phyloP scores from a whole-genome alignment of 2,797 vertebrate species.

The Geotrypetes seraphini region DNA sequence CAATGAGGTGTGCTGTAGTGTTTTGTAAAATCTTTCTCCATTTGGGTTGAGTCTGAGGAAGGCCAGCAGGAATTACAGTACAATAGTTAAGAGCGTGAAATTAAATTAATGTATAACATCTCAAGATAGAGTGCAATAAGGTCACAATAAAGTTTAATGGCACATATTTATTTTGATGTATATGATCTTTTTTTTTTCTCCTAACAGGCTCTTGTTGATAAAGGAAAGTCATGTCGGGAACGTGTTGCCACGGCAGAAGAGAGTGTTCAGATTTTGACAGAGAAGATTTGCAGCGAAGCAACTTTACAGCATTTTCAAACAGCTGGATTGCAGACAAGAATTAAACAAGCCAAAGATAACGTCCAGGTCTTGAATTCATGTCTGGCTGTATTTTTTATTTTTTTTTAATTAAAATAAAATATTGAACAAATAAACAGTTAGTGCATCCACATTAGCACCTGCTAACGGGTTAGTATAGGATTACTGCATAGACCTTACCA shows the following conservation, averaged over 20 bases:
- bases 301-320: slow-evolving; percentile 59
- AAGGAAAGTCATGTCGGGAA: slow-evolving; percentile 66
- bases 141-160: neutral
- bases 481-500: too few species aligned
- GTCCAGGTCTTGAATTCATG: slow-evolving; percentile 35
- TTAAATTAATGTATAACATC: too few species aligned
- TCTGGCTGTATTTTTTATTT: neutral
- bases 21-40: too few species aligned
- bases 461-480: neutral
- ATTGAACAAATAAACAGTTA: too few species aligned
- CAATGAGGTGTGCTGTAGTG: too few species aligned
- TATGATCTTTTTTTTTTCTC: slow-evolving; percentile 12
- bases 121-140: too few species aligned
- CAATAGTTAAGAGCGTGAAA: too few species aligned
- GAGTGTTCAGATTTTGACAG: slow-evolving; percentile 57
- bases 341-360: slow-evolving; percentile 51
- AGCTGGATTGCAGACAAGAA: slow-evolving; percentile 56
- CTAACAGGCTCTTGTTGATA: slow-evolving; percentile 65
- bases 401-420: too few species aligned
- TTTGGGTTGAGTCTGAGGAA: too few species aligned
- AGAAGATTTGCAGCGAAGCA: slow-evolving; percentile 50
- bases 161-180: too few species aligned
- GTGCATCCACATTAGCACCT: too few species aligned
- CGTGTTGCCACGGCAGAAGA: slow-evolving; percentile 74
- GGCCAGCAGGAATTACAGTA: too few species aligned